phyloP scores from a whole-genome alignment of 1,140 invertebrate genomes.

The Penaeus indicus region DNA sequence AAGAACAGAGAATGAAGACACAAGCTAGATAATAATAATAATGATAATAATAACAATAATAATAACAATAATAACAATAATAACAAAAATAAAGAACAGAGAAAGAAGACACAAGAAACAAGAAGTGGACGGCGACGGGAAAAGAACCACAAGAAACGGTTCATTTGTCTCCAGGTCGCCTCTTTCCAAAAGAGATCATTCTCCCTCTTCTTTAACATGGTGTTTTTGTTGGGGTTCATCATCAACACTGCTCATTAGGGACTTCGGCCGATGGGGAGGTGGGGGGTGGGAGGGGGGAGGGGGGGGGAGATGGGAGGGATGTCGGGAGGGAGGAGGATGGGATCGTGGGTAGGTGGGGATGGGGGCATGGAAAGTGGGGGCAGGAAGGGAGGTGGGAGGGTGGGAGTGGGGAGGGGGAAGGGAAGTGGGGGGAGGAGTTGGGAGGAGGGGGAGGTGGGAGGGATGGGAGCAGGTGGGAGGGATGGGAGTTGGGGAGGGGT shows the following conservation, averaged over 20 bases:
- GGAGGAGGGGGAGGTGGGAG: neutral
- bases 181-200: slow-evolving; percentile 51
- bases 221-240: slow-evolving; percentile 40
- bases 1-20: too few species aligned
- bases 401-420: neutral
- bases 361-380: neutral
- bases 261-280: neutral
- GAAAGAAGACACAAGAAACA: too few species aligned
- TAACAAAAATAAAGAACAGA: too few species aligned
- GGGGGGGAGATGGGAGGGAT: neutral
- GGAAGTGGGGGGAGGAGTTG: neutral
- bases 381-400: neutral
- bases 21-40: too few species aligned
- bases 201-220: slow-evolving; percentile 48
- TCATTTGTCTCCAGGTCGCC: slow-evolving; percentile 54
- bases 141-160: slow-evolving; percentile 37
- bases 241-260: slow-evolving; percentile 54
- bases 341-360: neutral
- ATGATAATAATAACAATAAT: too few species aligned
- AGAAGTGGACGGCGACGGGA: too few species aligned
- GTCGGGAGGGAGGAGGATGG: neutral
- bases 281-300: neutral
- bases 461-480: neutral
- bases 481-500: neutral
- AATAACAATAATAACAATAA: too few species aligned